A percentile compares a stretch with the other conserved stretches of the same genome.
These are phyloP conservation scores for Eurosta solidaginis DNA, from an alignment of 1,140 invertebrate species.

Conservation along the genomic window DNA sequence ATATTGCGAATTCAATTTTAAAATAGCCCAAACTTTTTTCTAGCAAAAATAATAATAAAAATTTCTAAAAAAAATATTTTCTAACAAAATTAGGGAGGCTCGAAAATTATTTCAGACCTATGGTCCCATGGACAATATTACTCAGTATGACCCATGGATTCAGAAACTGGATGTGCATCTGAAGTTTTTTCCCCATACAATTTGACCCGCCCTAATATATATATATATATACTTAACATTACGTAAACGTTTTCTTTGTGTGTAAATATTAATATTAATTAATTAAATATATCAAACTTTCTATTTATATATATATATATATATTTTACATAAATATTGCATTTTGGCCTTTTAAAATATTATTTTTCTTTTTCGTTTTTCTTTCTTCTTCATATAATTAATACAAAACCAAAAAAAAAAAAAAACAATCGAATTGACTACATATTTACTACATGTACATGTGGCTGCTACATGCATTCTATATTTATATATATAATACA, in stretches of 20 bases:
- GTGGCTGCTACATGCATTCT: slow-evolving; percentile 47
- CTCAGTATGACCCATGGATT: too few relatives aligned
- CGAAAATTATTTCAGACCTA: too few relatives aligned
- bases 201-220: too few relatives aligned
- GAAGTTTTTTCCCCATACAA: too few relatives aligned
- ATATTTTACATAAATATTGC: slow-evolving; percentile 59
- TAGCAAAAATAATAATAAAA: slow-evolving; percentile 32
- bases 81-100: too few relatives aligned
- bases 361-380: slow-evolving; percentile 59
- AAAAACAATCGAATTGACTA: slow-evolving; percentile 38
- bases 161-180: too few relatives aligned
- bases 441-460: slow-evolving; percentile 34
- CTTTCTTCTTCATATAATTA: slow-evolving; percentile 58
- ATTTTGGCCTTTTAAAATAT: slow-evolving; percentile 60
- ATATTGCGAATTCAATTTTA: too few relatives aligned
- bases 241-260: slow-evolving; percentile 46
- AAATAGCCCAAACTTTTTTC: too few relatives aligned
- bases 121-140: too few relatives aligned
- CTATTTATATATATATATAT: too few relatives aligned
- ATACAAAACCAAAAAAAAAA: slow-evolving; percentile 49
- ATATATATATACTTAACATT: slow-evolving; percentile 49
- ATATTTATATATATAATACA: too few relatives aligned
- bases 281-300: slow-evolving; percentile 43
- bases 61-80: too few relatives aligned
- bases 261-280: slow-evolving; percentile 49